phyloP scores from a whole-genome alignment of 2,113 vertebrate species.

The Oceanites oceanicus region DNA sequence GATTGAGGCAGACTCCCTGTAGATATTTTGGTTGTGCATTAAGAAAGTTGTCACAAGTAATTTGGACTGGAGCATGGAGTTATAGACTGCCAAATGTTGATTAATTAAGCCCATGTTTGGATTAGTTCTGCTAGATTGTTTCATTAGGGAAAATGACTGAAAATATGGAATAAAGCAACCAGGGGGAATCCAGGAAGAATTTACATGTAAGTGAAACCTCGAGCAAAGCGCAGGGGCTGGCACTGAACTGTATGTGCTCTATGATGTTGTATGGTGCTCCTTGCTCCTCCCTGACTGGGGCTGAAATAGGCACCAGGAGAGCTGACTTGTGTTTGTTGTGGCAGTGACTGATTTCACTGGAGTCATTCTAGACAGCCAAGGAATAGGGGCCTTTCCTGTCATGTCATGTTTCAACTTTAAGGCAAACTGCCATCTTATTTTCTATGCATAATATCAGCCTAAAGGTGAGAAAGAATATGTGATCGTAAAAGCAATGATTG shows the following conservation, averaged over 20 bases:
- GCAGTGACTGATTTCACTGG: background rate
- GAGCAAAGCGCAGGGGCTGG: background rate
- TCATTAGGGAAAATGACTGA: constrained; percentile 79
- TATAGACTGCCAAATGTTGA: constrained; percentile 80
- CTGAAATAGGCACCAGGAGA: background rate
- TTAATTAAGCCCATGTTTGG: constrained; percentile 84
- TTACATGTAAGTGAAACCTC: background rate
- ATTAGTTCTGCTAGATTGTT: constrained; percentile 84
- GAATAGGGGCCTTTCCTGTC: background rate
- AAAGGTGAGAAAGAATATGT: background rate
- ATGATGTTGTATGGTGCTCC: background rate
- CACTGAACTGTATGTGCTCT: background rate
- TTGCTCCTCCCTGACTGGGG: background rate
- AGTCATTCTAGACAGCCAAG: background rate
- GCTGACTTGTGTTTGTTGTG: background rate
- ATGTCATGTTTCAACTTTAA: background rate
- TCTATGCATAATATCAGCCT: background rate
- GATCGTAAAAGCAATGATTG: background rate
- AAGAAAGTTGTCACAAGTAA: constrained; percentile 83
- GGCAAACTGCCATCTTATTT: background rate
- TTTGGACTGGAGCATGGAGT: constrained; percentile 65
- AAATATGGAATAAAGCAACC: constrained; percentile 64
- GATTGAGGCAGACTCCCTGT: constrained; percentile 46
- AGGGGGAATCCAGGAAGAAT: constrained; percentile 16
- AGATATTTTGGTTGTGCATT: constrained; percentile 70